Evolutionary conservation across 64 coral and sea anemone genomes (phyloP).

Genomic region (Montipora foliosa): DNA sequence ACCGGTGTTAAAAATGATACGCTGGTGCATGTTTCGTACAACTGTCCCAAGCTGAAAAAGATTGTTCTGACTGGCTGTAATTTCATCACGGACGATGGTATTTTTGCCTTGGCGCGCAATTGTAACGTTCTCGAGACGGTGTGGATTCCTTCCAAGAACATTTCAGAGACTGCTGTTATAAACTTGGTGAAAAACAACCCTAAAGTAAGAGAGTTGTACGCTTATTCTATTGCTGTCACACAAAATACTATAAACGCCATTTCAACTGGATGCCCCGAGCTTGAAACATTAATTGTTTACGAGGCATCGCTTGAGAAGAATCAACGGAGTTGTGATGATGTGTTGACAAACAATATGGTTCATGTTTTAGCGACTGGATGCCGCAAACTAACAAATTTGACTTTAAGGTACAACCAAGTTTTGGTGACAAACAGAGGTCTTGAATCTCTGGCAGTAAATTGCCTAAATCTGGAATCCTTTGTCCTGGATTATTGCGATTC

Average conservation of each 20-base stretch:
- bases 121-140: conserved; percentile 78
- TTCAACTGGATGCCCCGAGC: conserved; percentile 64
- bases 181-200: conserved; percentile 87
- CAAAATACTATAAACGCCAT: conserved; percentile 64
- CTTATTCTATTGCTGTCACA: conserved; percentile 88
- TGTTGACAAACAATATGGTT: conserved; percentile 89
- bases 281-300: conserved; percentile 87
- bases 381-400: conserved; percentile 69
- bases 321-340: conserved; percentile 70
- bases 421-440: conserved; percentile 80
- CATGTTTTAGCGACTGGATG: conserved; percentile 78
- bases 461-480: conserved; percentile 77
- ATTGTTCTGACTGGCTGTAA: conserved; percentile 77
- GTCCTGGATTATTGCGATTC: conserved; percentile 92
- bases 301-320: conserved; percentile 89
- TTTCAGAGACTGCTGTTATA: conserved; percentile 83
- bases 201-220: conserved; percentile 67
- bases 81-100: conserved; percentile 82
- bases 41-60: conserved; percentile 90
- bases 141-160: conserved; percentile 80
- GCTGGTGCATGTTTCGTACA: conserved; percentile 63
- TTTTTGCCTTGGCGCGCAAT: conserved; percentile 80
- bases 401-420: conserved; percentile 90
- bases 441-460: conserved; percentile 73
- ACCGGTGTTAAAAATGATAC: conserved; percentile 61